Evolutionary conservation across 1,140 invertebrate genomes (phyloP), one percentile per base, ranked within the genome.

Genomic region (Ladona fulva): DNA sequence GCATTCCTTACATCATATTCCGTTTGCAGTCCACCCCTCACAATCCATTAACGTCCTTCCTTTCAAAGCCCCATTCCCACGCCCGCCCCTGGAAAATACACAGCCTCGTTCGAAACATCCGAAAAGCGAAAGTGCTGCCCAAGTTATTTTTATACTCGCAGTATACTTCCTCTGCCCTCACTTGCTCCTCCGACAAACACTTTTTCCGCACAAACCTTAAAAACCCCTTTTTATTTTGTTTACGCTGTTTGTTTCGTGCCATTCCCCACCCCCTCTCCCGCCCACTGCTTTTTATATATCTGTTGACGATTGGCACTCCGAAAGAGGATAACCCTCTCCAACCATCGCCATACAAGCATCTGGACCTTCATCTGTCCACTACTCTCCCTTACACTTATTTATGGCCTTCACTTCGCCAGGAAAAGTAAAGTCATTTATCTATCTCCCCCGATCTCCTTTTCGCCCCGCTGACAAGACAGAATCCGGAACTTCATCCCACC

Each of bases 401-500:
- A 66, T 66, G 52, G n/a, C 52, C 52, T 19, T 66, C 52, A 66
- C 52, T 66, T 19, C 52, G 52, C 52, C 52, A 66, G 52, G 52
- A 66, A 66, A 66, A 66, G 52, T 66, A 66, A 66, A 66, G 52
- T 66, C 52, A 66, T 66, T 66, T 66, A 66, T 66, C 52, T 66
- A 66, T 66, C 52, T 19, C 44, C 44, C 19, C 44, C 3, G 52
- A 66, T 66, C 52, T 66, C 52, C 52, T 66, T 66, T 12, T 66
- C 52, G 14, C 52, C 44, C 52, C 52, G 52, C 52, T 66, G 52
- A 66, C 52, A 66, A 66, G 52, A 66, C 52, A 66, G 16, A 66
- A 66, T 66, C 52, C 52, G 52, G 52, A 66, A 66, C 52, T 66
- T 66, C n/a, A 66, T 66, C 52, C 52, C 52, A 66, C 52, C 52